Evolutionary conservation across 2,113 vertebrate genomes (phyloP), one percentile per base, ranked within the genome.

Genomic region (Hyla sarda): DNA sequence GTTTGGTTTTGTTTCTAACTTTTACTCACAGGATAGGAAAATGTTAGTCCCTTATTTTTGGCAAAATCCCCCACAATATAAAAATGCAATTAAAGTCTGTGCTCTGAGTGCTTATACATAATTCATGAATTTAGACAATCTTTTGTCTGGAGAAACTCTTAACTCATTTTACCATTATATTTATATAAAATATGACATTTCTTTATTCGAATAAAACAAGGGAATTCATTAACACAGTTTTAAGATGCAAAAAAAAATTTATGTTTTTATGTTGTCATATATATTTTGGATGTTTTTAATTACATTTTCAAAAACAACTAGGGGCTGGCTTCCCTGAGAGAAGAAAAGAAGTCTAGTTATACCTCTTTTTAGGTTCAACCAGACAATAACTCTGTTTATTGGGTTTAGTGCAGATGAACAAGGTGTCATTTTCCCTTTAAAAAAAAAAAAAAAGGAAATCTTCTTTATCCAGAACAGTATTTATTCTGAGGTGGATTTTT

Each of bases 261-360:
- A 84, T 74, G 34, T 34, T 74, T 74, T 74, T 84, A 16, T 74
- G 34, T 23, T 30, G 34, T 83, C 23, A 73, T 75, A 74, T 74
- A 60, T 84, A 84, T 74, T 84, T 84, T 41, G 82, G 82, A 16
- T 58, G n/a, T n/a, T 75, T 74, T 84, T 84, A 84, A 84, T 84
- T 84, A 84, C 23, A 60, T 74, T 84, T 84, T 74, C 47, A 84
- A 60, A 84, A 73, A 32, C 13, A 56, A 25, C 56, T 28, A 28
- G 7, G 30, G 8, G 23, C 41, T 17, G 37, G 2, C 13, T 60
- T 60, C 52, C 30, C 11, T 81, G n/a, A 7, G 30, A 45, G 58
- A 41, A 41, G 41, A 41, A 3, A 41, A 41, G 8, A 41, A 41
- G 41, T 41, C 41, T 41, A 41, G 41, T n/a, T n/a, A n/a, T n/a